Evolutionary conservation across 1,140 invertebrate genomes (phyloP).

Genomic region (Drosophila paulistorum): DNA sequence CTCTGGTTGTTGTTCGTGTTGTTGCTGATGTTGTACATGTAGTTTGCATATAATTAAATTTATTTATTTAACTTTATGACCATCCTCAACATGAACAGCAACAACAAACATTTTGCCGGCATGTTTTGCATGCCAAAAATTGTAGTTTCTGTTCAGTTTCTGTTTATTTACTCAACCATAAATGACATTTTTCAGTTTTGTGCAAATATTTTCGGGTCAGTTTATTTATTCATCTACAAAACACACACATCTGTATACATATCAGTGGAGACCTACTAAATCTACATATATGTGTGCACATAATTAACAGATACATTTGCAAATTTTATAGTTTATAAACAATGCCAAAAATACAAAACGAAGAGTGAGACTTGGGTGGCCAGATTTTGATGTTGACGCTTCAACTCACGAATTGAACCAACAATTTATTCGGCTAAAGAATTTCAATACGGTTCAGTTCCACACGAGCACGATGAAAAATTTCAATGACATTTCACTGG

Average conservation of each 20-base stretch:
- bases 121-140: slow-evolving; percentile 36
- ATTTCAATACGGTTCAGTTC: slow-evolving; percentile 30
- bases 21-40: slow-evolving; percentile 29
- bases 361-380: slow-evolving; percentile 1
- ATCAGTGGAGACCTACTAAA: too few species aligned
- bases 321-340: slow-evolving; percentile 29
- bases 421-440: slow-evolving; percentile 19
- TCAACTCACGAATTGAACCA: slow-evolving; percentile 12
- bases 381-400: slow-evolving; percentile 23
- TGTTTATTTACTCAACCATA: slow-evolving; percentile 50
- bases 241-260: slow-evolving; percentile 18
- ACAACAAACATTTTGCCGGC: slow-evolving; percentile 37
- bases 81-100: slow-evolving; percentile 23
- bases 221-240: slow-evolving; percentile 54
- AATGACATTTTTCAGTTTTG: slow-evolving; percentile 56
- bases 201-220: slow-evolving; percentile 44
- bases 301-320: slow-evolving; percentile 50
- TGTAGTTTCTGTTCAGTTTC: slow-evolving; percentile 28
- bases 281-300: slow-evolving; percentile 30
- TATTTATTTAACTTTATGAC: slow-evolving; percentile 56
- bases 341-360: slow-evolving; percentile 8
- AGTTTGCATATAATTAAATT: slow-evolving; percentile 60
- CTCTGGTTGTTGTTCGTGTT: slow-evolving; percentile 24
- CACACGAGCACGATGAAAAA: background rate
- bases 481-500: background rate